Conservation (phyloP, 1,140 invertebrate genomes). For the Papilio glaucus region DNA sequence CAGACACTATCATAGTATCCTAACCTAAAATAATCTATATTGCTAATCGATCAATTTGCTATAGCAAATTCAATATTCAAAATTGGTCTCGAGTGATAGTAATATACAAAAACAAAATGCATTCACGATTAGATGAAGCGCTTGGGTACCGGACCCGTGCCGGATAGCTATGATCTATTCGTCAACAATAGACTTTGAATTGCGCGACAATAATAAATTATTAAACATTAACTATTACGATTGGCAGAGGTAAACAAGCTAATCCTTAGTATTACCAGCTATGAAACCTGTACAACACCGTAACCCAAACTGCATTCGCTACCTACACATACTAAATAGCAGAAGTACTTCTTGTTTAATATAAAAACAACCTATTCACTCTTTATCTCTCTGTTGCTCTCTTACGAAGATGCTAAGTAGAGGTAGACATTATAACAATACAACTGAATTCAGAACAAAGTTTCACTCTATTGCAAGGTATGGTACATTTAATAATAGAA, state of each 20-base stretch:
- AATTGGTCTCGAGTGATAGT: conserved; percentile 81
- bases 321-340: conserved; percentile 73
- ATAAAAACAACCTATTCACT: conserved; percentile 13
- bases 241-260: conserved; percentile 84
- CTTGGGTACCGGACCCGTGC: conserved; percentile 52
- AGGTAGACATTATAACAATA: background rate
- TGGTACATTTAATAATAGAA: background rate
- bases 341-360: conserved; percentile 46
- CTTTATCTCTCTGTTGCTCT: background rate
- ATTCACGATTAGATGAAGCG: conserved; percentile 75
- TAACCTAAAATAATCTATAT: conserved; percentile 82
- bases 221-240: conserved; percentile 83
- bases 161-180: conserved; percentile 82
- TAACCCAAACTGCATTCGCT: conserved; percentile 81
- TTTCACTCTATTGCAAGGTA: conserved; percentile 16
- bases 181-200: conserved; percentile 76
- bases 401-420: background rate
- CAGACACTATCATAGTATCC: conserved; percentile 83
- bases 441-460: background rate
- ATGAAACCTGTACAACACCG: conserved; percentile 82
- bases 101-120: conserved; percentile 75
- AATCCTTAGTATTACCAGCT: conserved; percentile 83
- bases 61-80: conserved; percentile 79
- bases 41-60: conserved; percentile 77
- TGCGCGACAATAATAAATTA: conserved; percentile 83